Conservation (phyloP, 2,888 invertebrate species). For the Brachyptera putata region DNA sequence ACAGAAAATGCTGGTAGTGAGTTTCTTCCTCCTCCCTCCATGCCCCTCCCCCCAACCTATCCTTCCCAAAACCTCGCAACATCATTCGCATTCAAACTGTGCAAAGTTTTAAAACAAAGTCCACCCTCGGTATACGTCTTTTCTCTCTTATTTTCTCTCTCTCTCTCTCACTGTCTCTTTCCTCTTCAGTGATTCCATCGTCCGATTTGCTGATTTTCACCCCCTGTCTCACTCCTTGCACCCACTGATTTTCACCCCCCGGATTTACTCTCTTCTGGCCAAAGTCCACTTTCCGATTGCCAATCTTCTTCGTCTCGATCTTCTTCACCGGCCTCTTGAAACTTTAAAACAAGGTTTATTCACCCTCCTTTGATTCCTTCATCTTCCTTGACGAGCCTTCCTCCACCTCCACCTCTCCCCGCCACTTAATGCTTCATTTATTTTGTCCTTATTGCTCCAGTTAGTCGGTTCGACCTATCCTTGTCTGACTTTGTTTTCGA, state of each 20-base stretch:
- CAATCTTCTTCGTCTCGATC: too few species aligned
- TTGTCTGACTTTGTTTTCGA: slow-evolving; percentile 14
- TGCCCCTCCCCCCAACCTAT: too few species aligned
- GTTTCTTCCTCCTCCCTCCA: neutral
- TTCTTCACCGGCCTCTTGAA: too few species aligned
- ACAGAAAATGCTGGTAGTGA: slow-evolving; percentile 13
- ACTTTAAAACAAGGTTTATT: slow-evolving; percentile 17
- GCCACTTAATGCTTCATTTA: slow-evolving; percentile 13
- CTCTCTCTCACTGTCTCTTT: neutral
- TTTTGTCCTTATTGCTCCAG: slow-evolving; percentile 1
- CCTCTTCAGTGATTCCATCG: neutral
- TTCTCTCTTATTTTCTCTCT: slow-evolving; percentile 1
- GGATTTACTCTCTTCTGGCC: neutral
- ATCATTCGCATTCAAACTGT: slow-evolving; percentile 16
- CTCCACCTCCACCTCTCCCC: neutral
- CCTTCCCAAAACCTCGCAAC: too few species aligned
- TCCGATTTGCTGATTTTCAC: too few species aligned
- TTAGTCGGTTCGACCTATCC: neutral
- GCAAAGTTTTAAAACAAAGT: slow-evolving; percentile 22
- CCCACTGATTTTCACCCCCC: neutral
- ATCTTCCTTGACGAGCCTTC: slow-evolving; percentile 15
- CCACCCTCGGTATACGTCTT: neutral
- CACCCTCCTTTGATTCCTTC: slow-evolving; percentile 6
- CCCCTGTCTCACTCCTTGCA: too few species aligned
- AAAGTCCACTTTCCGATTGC: slow-evolving; percentile 18